A percentile compares a stretch with the other conserved stretches of the same genome.
Evolutionary conservation across 2,797 vertebrate genomes (phyloP).

Genomic region (Spinus olivaceus): DNA sequence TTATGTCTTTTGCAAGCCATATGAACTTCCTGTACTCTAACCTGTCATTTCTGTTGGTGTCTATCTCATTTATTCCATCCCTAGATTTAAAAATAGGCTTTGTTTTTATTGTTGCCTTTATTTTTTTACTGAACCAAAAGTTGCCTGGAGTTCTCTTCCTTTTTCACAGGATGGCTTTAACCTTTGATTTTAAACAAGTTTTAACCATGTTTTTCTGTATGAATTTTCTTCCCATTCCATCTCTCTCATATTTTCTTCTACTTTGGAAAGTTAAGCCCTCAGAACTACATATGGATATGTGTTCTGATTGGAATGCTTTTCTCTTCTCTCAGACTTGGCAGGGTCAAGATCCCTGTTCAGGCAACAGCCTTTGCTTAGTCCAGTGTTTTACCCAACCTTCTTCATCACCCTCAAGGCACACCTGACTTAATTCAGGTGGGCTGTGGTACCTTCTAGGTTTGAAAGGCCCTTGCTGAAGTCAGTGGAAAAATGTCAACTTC

Average conservation of each 20-base stretch:
- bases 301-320: neutral
- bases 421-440: neutral
- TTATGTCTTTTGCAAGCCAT: neutral
- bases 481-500: neutral
- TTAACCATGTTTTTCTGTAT: neutral
- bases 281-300: neutral
- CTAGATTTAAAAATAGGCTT: neutral
- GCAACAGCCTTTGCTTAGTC: rapidly evolving
- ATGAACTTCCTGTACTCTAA: neutral
- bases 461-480: neutral
- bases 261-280: neutral
- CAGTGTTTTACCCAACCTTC: neutral
- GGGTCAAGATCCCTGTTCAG: neutral
- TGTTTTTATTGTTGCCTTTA: neutral
- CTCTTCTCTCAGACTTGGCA: neutral
- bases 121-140: neutral
- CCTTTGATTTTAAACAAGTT: neutral
- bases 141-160: neutral
- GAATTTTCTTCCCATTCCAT: neutral
- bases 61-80: neutral
- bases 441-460: neutral
- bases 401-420: neutral
- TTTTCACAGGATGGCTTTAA: neutral
- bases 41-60: neutral
- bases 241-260: neutral